Conservation (phyloP, 2,113 vertebrate species). For the Noturus placidus region DNA sequence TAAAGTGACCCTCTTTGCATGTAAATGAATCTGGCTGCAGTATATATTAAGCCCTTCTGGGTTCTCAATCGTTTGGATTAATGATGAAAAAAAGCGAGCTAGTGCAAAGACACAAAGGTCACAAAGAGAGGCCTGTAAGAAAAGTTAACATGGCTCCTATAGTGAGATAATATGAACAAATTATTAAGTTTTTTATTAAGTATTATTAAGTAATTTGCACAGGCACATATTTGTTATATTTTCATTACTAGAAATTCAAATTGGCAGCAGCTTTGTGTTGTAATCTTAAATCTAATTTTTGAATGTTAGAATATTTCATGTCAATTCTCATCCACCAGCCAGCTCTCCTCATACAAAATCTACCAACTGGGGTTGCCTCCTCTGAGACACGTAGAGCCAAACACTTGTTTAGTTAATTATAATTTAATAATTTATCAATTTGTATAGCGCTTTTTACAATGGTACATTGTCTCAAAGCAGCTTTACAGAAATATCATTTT, state of each 20-base stretch:
- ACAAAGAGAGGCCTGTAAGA: not conserved
- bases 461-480: too few species aligned
- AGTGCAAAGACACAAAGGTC: not conserved
- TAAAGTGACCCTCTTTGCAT: slow-evolving; percentile 33
- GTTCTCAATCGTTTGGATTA: not conserved
- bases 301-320: not conserved
- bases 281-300: not conserved
- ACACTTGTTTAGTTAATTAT: not conserved
- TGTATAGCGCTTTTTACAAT: too few species aligned
- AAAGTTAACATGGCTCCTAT: not conserved
- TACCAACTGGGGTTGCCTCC: not conserved
- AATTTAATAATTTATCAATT: too few species aligned
- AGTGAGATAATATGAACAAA: not conserved
- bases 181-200: too few species aligned
- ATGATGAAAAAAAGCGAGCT: not conserved
- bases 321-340: not conserved
- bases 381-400: not conserved
- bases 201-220: too few species aligned
- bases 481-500: too few species aligned
- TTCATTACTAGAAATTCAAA: not conserved
- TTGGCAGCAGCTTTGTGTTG: not conserved
- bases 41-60: not conserved
- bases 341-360: not conserved
- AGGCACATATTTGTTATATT: not conserved
- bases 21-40: slow-evolving; percentile 34